phyloP scores from a whole-genome alignment of 2,113 vertebrate genomes.

The Verasper variegatus region DNA sequence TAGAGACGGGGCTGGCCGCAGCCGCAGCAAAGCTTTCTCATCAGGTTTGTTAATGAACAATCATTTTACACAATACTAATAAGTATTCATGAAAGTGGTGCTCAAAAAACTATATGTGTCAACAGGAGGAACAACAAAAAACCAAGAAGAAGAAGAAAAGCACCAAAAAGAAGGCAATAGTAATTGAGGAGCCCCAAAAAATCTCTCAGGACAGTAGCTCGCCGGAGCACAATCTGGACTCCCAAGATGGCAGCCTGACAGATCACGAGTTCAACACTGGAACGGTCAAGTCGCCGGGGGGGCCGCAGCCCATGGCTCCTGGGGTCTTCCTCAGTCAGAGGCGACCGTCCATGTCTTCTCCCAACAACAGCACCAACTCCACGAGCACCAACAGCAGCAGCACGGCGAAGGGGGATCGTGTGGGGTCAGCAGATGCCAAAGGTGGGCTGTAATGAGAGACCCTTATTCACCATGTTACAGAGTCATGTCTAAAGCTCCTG shows the following conservation, averaged over 20 bases:
- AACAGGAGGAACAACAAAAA: constrained; percentile 94
- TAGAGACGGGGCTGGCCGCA: constrained; percentile 94
- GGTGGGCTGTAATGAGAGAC: constrained; percentile 53
- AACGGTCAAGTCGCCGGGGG: constrained; percentile 84
- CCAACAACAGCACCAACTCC: constrained; percentile 88
- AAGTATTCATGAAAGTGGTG: not conserved
- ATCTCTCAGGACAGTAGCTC: constrained; percentile 92
- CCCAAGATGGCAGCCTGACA: constrained; percentile 88
- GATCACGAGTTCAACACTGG: constrained; percentile 92
- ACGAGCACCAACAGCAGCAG: constrained; percentile 74
- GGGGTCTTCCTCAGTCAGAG: constrained; percentile 95
- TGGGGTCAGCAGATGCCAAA: constrained; percentile 79
- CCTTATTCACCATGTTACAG: no score
- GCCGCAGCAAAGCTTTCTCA: constrained; percentile 97
- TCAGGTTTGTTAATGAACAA: constrained; percentile 83
- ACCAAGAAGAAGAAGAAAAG: constrained; percentile 94
- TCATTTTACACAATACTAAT: accelerated
- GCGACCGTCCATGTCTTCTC: constrained; percentile 91
- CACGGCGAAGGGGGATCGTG: constrained; percentile 86
- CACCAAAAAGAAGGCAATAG: constrained; percentile 91
- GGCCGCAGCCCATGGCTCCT: constrained; percentile 93
- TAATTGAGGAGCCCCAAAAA: constrained; percentile 81
- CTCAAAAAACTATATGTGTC: not conserved
- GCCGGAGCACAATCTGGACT: constrained; percentile 89
- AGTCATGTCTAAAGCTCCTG: no score